Evolutionary conservation across 2,888 invertebrate species (phyloP).

Genomic region (Deilephila elpenor): DNA sequence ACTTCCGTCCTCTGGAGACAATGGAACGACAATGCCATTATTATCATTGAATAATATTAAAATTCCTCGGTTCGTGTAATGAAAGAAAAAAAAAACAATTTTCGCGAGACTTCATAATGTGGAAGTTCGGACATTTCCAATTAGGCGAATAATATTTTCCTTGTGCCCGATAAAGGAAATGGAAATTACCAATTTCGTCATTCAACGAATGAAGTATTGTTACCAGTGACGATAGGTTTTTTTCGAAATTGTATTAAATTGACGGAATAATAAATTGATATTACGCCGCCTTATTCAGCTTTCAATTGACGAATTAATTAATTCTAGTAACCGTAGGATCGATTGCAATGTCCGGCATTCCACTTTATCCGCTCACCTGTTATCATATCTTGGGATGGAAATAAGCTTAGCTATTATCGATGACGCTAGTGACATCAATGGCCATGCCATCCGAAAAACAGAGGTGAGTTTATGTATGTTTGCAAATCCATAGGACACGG

Average conservation of each 20-base stretch:
- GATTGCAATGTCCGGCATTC: no score
- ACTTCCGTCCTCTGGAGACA: constrained; percentile 33
- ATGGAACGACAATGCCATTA: constrained; percentile 29
- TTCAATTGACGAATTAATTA: background rate
- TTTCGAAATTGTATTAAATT: background rate
- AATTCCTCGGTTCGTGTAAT: constrained; percentile 34
- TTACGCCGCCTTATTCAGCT: background rate
- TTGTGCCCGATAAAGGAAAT: constrained; percentile 17
- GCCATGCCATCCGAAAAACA: no score
- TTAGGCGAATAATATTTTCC: constrained; percentile 30
- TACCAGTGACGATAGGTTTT: constrained; percentile 5
- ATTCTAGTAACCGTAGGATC: background rate
- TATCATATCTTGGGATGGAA: no score
- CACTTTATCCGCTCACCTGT: no score
- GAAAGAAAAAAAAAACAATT: constrained; percentile 32
- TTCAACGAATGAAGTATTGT: constrained; percentile 16
- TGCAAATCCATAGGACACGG: no score
- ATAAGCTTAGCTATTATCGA: no score
- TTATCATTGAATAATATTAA: constrained; percentile 33
- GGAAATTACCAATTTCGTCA: constrained; percentile 23
- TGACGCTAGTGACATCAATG: no score
- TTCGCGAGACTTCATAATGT: constrained; percentile 28
- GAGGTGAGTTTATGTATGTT: no score
- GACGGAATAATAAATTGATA: background rate
- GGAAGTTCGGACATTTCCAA: constrained; percentile 30